Base-by-base conservation (phyloP, 1,140 invertebrate species). In the Achroia grisella region DNA sequence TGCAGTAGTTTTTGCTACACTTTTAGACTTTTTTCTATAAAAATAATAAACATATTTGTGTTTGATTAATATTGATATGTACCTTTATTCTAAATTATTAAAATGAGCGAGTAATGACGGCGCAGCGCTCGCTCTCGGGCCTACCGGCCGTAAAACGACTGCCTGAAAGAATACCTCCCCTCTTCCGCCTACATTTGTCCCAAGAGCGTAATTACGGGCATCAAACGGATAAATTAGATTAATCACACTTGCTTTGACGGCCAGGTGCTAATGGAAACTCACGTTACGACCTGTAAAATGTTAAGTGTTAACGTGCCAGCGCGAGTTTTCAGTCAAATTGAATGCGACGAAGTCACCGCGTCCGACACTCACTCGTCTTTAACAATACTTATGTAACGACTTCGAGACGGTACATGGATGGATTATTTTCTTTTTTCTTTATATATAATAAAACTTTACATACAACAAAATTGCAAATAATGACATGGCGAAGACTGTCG, bases 141-240 rank as follows among this genome's bases (percentile, higher is more conserved):
- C 17, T 6, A 23, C 17, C 2, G 17, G 17, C 17, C 17, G 17
- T 23, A 23, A 23, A 23, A 6, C 17, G 17, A 23, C 17, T 15
- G 56, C 39, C 52, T 44, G 48, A 67, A 75, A 73, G 62, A 71
- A 73, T 63, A 45, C 48, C 51, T 46, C 41, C n/a, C 47, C 53
- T 23, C 17, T 23, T 47, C 45, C 58, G 50, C 39, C 48, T 52
- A 45, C 61, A 55, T 58, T 56, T 48, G 34, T 56, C 56, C 52
- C 45, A 44, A 57, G 58, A 66, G 59, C 39, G 55, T 62, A 66
- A 71, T 71, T 74, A 56, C 60, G 52, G 44, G 49, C 58, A 62
- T 63, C 55, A 75, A 77, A 75, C 65, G 62, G 61, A 79, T 66
- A 69, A 73, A 77, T 79, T 79, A 71, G 64, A 81, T 81, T 78